Conservation (phyloP, 35 echinoderm and acorn worm species). For the Stichopus chloronotus region DNA sequence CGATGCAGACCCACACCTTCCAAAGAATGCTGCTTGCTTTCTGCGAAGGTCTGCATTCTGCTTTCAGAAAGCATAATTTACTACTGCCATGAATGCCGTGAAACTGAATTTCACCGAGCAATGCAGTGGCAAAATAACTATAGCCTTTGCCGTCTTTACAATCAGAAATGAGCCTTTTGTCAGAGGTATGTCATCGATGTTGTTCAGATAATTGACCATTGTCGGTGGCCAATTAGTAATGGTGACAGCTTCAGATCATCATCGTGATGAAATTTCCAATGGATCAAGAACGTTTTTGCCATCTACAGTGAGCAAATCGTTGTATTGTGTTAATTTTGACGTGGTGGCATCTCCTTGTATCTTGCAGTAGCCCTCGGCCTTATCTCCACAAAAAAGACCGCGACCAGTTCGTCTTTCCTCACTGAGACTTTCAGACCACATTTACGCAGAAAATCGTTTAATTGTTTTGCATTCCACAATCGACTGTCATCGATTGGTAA, state of each 20-base stretch:
- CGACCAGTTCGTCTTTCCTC: slow-evolving; percentile 4
- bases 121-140: background rate
- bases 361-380: background rate
- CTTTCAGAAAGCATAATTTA: background rate
- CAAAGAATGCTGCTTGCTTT: background rate
- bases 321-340: background rate
- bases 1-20: slow-evolving; percentile 24
- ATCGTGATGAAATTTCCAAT: background rate
- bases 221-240: slow-evolving; percentile 65
- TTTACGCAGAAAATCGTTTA: background rate
- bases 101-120: background rate
- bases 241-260: slow-evolving; percentile 9
- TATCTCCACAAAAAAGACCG: background rate
- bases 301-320: background rate
- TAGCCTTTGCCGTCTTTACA: slow-evolving; percentile 7
- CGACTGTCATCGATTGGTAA: background rate
- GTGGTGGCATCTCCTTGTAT: background rate
- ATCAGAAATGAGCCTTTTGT: background rate
- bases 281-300: slow-evolving; percentile 36
- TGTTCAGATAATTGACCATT: slow-evolving; percentile 13
- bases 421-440: background rate
- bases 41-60: slow-evolving; percentile 55
- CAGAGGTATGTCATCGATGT: background rate
- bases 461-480: background rate
- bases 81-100: background rate